Base-by-base conservation (phyloP, 2,888 invertebrate species). In the Ichneumon xanthorius region DNA sequence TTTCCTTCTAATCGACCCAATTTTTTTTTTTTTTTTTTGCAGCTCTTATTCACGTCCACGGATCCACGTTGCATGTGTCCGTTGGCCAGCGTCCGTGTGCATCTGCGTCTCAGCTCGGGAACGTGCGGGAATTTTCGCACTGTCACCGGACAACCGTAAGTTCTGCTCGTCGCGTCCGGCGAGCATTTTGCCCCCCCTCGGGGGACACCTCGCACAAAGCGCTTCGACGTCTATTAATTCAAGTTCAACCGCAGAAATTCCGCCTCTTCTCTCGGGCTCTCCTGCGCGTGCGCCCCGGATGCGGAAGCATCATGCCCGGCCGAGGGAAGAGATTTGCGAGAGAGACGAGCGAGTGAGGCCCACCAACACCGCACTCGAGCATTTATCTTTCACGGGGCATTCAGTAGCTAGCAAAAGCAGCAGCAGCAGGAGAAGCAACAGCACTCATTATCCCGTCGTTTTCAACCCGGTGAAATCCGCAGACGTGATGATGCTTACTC, bases 81-180 rank as follows among this genome's bases (percentile, higher is more conserved):
- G 67, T 19, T 22, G 11, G 1, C 40, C 9, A 14, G 9, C 19
- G 37, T 7, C 11, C 67, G 19, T 16, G 40, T 40, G 19, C 22
- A 40, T 67, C 37, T 1, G 37, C 40, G n/a, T n/a, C 19, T 67
- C 9, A 11, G 4, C n/a, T 11, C n/a, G 19, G 19, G 37, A 67
- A 40, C 4, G 67, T 22, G 67, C 89, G 89, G 88, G 87, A 87
- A 86, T 90, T 92, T 91, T 91, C 89, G 92, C 92, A 89, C 87
- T 90, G 92, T 92, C 92, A 92, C 90, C 87, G 86, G 87, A 87
- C 90, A 90, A 91, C 90, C 89, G 91, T 89, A 73, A 40, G 33
- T 91, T 87, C 87, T 86, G 86, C 88, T 37, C 72, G 16, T 19
- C 53, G 30, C 67, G 55, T 33, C 37, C 11, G 40, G 50, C 50